Base-by-base conservation (phyloP, 2,797 vertebrate genomes). In the Pelodytes ibericus region DNA sequence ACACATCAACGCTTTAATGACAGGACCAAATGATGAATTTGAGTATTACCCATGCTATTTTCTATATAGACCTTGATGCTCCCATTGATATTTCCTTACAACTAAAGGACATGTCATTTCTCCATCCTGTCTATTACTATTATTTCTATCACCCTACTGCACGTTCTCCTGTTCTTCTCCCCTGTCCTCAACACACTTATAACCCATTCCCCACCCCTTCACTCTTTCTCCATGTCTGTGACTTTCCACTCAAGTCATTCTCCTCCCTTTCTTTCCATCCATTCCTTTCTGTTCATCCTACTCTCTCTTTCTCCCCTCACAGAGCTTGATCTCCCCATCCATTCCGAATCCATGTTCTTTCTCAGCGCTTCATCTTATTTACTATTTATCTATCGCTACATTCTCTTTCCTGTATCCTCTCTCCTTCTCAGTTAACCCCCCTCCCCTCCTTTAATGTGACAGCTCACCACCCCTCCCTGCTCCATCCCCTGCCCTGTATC, bases 391-490 rank as follows among this genome's bases (percentile, higher is more conserved):
- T n/a, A 18, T 22, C 1, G 18, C n/a, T 20, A 6, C 20, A 53
- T 3, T 1, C 10, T 10, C 3, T 20, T 7, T 53, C 18, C 20
- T 20, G 20, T 10, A 18, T n/a, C 49, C 18, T 22, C 49, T 22
- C 15, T 10, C 49, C 60, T 20, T 22, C n/a, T 58, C 20, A 22
- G 56, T 41, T 41, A 22, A 29, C n/a, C 1, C 29, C 16, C 20
- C 6, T n/a, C 20, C 49, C 25, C 51, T 41, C 57, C 66, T 49
- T 68, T 13, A 24, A 49, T 64, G 44, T 77, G 74, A 71, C 66
- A 70, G 67, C 67, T 71, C 63, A 1, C 3, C 59, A n/a, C 69
- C 68, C 78, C 83, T 9, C 65, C 49, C 3, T 66, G 3, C 62
- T 29, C 65, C 29, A 9, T 65, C n/a, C 18, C 49, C 24, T 31